Evolutionary conservation across 2,113 vertebrate species (phyloP).

Genomic region (Accipiter virgatus): DNA sequence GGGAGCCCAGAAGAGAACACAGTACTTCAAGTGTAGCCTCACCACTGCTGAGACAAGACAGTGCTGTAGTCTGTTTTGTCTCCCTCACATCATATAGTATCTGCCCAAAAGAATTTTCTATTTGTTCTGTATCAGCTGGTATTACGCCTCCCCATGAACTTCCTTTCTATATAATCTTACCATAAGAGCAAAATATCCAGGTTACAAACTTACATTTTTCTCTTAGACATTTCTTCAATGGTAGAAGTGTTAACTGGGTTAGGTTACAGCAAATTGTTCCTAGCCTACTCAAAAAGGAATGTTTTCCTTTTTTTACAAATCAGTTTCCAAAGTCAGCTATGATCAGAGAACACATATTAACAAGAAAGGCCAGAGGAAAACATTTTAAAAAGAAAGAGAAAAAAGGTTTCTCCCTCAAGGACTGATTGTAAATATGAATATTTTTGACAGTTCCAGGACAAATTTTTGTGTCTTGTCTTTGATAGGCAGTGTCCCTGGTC

Average conservation of each 20-base stretch:
- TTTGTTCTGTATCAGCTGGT: not conserved
- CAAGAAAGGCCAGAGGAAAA: not conserved
- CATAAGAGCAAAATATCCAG: not conserved
- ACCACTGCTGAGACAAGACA: not conserved
- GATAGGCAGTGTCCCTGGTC: not conserved
- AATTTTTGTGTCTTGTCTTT: not conserved
- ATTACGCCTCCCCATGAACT: not conserved
- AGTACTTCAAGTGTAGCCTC: not conserved
- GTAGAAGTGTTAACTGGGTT: not conserved
- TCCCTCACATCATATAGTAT: not conserved
- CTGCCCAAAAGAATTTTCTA: not conserved
- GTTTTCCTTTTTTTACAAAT: not conserved
- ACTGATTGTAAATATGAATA: not conserved
- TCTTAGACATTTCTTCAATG: not conserved
- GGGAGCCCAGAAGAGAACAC: not conserved
- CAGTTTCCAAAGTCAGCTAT: not conserved
- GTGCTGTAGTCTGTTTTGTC: not conserved
- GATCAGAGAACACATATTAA: constrained; percentile 13
- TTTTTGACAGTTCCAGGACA: constrained; percentile 13
- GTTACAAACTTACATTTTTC: not conserved
- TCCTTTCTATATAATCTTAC: not conserved
- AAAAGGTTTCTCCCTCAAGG: not conserved
- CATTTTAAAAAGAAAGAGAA: not conserved
- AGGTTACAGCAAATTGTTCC: not conserved
- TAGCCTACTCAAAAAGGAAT: not conserved